Percentiles rank a stretch among this genome's conserved stretches.
Conservation (phyloP, 2,888 invertebrate genomes). For the Tillus elongatus region DNA sequence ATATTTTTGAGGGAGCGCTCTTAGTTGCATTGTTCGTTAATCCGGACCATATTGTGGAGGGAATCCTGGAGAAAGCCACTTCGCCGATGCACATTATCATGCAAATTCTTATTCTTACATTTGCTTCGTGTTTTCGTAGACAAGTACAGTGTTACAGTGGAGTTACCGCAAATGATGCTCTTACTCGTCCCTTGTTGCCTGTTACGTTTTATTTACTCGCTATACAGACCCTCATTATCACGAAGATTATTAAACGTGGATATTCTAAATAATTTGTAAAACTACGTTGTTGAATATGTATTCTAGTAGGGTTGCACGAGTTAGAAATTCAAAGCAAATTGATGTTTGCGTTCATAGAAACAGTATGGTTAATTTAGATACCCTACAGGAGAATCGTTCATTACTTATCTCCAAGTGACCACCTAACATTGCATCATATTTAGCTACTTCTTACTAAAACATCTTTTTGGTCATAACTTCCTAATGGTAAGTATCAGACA, state of each 20-base stretch:
- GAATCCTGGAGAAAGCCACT: constrained; percentile 33
- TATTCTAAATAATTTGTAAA: constrained; percentile 18
- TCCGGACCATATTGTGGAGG: constrained; percentile 31
- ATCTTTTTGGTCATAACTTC: no score
- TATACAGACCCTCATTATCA: constrained; percentile 28
- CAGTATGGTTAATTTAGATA: no score
- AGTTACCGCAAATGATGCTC: constrained; percentile 31
- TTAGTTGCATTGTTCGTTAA: constrained; percentile 19
- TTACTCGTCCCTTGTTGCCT: constrained; percentile 26
- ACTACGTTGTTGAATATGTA: no score
- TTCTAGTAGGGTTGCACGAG: no score
- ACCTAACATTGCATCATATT: no score
- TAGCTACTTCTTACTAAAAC: no score
- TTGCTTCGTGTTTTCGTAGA: constrained; percentile 39
- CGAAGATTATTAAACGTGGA: constrained; percentile 27
- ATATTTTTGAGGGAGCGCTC: neutral
- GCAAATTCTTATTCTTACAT: constrained; percentile 42
- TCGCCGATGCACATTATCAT: constrained; percentile 38
- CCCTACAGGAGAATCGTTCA: no score
- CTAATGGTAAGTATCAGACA: no score
- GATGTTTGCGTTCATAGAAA: no score
- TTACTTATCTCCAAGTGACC: no score
- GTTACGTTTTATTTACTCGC: constrained; percentile 22
- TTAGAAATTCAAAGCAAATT: no score
- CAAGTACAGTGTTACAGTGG: constrained; percentile 35